Percentiles rank a stretch among this genome's conserved stretches.
Conservation (phyloP, 1,140 invertebrate genomes). For the Aphaenogaster rudis region DNA sequence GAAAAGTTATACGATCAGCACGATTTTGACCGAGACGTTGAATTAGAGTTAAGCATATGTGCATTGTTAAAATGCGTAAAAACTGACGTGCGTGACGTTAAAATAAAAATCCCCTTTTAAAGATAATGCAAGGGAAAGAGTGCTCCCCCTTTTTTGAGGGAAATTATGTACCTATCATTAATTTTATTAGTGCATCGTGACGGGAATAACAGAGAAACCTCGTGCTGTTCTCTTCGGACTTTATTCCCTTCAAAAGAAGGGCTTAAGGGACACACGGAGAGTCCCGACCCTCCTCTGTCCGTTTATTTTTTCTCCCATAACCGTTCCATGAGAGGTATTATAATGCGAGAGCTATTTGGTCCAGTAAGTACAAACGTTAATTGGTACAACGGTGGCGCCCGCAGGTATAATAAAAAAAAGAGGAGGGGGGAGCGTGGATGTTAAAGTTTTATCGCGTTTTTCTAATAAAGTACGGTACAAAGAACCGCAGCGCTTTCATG, state of each 20-base stretch:
- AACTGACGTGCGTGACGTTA: neutral
- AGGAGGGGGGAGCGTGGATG: neutral
- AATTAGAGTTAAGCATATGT: neutral
- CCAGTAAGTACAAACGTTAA: slow-evolving; percentile 63
- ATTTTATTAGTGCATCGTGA: slow-evolving; percentile 43
- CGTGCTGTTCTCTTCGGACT: slow-evolving; percentile 1
- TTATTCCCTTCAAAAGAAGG: slow-evolving; percentile 9
- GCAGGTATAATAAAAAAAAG: slow-evolving; percentile 54
- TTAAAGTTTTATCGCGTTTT: slow-evolving; percentile 64
- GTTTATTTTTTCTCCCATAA: slow-evolving; percentile 62
- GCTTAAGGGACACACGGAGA: slow-evolving; percentile 49
- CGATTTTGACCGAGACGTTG: neutral
- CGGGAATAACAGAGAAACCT: slow-evolving; percentile 25
- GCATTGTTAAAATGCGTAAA: neutral
- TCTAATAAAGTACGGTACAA: slow-evolving; percentile 58
- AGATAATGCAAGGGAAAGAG: neutral
- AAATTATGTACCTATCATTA: slow-evolving; percentile 56
- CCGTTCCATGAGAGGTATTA: slow-evolving; percentile 49
- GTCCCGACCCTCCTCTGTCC: slow-evolving; percentile 32
- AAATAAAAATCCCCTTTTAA: slow-evolving; percentile 1
- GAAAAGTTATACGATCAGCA: neutral
- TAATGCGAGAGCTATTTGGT: slow-evolving; percentile 63
- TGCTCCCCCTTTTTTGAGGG: neutral
- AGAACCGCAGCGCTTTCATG: slow-evolving; percentile 55
- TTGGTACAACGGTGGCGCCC: slow-evolving; percentile 56